A percentile compares a stretch with the other conserved stretches of the same genome.
Evolutionary conservation across 2,888 invertebrate species (phyloP).

Genomic region (Mayetiola destructor): DNA sequence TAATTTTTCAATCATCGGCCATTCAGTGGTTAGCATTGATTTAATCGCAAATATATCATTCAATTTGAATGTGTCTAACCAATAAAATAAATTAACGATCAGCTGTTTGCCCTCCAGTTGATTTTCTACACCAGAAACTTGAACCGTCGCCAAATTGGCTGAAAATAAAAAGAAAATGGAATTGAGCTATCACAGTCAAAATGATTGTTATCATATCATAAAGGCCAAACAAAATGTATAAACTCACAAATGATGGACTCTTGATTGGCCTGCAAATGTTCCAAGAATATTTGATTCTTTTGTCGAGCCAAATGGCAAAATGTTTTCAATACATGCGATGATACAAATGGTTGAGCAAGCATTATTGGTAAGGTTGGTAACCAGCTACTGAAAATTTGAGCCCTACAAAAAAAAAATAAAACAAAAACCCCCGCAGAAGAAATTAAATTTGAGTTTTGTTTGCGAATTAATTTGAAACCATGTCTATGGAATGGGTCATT

Average conservation of each 20-base stretch:
- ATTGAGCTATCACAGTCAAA: neutral
- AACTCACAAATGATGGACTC: conserved; percentile 35
- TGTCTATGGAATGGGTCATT: neutral
- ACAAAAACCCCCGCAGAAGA: neutral
- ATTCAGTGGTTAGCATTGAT: neutral
- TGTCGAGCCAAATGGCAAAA: conserved; percentile 44
- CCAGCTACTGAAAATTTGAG: conserved; percentile 37
- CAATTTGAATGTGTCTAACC: conserved; percentile 28
- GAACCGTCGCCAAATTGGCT: conserved; percentile 25
- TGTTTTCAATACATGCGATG: conserved; percentile 39
- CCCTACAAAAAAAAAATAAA: conserved; percentile 22
- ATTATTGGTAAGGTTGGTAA: conserved; percentile 42
- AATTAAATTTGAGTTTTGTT: neutral
- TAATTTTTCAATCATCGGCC: conserved; percentile 2
- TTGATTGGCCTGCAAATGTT: conserved; percentile 35
- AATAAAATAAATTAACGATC: conserved; percentile 41
- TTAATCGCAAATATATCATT: neutral
- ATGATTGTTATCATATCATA: neutral
- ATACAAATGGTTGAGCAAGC: conserved; percentile 38
- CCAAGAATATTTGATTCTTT: conserved; percentile 39
- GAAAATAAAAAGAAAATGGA: neutral
- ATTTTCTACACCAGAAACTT: conserved; percentile 31
- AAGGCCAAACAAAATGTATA: neutral
- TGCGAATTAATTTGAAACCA: neutral
- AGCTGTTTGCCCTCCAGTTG: conserved; percentile 37